Percentiles rank a stretch among this genome's conserved stretches.
phyloP scores from a whole-genome alignment of 2,113 vertebrate species.

The Cyanoliseus patagonus region DNA sequence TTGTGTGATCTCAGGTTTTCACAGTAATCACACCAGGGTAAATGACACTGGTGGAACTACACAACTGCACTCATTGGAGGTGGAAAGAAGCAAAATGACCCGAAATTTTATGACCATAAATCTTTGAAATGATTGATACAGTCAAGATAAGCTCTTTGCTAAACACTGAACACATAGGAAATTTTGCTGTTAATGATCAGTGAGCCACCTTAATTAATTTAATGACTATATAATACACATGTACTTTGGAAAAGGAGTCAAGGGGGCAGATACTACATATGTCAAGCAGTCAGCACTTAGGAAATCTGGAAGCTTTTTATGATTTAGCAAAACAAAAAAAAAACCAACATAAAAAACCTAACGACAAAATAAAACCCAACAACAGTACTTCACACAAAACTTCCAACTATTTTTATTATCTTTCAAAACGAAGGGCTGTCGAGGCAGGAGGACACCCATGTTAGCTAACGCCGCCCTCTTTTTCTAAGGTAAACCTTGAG shows the following conservation, averaged over 20 bases:
- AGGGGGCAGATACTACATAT: not conserved
- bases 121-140: not conserved
- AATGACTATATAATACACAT: not conserved
- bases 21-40: not conserved
- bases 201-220: not conserved
- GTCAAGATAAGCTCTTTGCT: not conserved
- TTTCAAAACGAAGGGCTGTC: not conserved
- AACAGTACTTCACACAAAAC: accelerated
- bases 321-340: not conserved
- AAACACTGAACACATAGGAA: not conserved
- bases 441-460: not conserved
- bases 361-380: not conserved
- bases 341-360: not conserved
- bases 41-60: not conserved
- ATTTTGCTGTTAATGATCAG: not conserved
- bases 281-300: not conserved
- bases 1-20: not conserved
- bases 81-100: not conserved
- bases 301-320: not conserved
- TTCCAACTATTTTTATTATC: not conserved
- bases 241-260: not conserved
- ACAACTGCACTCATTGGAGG: not conserved
- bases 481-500: not conserved
- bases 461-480: not conserved
- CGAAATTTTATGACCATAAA: not conserved